These are phyloP conservation scores for Pseudochirops cupreus DNA, from an alignment of 2,797 vertebrate species.

Conservation along the genomic window DNA sequence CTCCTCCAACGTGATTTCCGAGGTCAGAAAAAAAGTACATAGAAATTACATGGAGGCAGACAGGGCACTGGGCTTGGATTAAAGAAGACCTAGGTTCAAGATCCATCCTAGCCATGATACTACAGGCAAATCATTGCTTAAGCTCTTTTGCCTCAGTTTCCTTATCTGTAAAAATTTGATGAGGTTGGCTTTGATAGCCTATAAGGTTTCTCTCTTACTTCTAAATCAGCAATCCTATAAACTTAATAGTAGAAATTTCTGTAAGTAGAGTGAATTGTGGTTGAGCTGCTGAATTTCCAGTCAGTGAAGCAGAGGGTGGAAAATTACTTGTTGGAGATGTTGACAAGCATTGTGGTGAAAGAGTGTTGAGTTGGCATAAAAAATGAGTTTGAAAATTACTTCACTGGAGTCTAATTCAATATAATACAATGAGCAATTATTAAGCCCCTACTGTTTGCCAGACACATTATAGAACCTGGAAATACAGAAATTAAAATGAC, in stretches of 20 bases:
- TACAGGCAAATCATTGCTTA: background rate
- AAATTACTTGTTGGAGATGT: background rate
- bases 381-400: background rate
- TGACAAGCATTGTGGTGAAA: background rate
- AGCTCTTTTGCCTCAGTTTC: background rate
- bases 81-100: background rate
- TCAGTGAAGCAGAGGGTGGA: background rate
- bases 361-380: background rate
- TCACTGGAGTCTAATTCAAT: background rate
- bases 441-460: background rate
- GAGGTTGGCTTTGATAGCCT: background rate
- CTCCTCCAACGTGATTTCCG: background rate
- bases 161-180: background rate
- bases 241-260: background rate
- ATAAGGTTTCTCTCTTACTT: background rate
- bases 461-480: background rate
- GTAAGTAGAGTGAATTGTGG: background rate
- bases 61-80: background rate
- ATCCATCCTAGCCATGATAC: background rate
- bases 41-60: background rate
- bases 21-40: background rate
- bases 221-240: background rate
- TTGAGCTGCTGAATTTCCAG: background rate
- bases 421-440: background rate
- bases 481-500: background rate